Evolutionary conservation across 2,797 vertebrate genomes (phyloP).

Genomic region (Pithecia hirsuta): DNA sequence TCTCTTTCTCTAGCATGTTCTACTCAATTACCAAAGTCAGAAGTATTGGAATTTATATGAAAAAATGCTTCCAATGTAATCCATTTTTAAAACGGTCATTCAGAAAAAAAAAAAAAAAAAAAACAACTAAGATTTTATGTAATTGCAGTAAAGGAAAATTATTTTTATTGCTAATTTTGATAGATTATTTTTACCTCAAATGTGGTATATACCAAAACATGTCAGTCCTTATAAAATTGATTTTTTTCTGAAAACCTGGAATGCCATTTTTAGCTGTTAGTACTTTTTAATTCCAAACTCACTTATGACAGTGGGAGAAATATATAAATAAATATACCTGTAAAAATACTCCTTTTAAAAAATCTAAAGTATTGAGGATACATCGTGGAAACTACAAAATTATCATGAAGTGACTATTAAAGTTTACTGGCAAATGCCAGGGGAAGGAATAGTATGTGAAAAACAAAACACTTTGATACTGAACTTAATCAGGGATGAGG

Average conservation of each 20-base stretch:
- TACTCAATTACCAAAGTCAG: slow-evolving; percentile 59
- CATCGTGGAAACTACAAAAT: slow-evolving; percentile 70
- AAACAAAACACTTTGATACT: slow-evolving; percentile 65
- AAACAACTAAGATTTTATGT: slow-evolving; percentile 65
- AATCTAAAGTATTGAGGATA: slow-evolving; percentile 68
- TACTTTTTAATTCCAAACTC: slow-evolving; percentile 47
- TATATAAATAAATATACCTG: slow-evolving; percentile 34
- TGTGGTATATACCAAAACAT: slow-evolving; percentile 72
- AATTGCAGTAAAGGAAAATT: slow-evolving; percentile 57
- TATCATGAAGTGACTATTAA: slow-evolving; percentile 46
- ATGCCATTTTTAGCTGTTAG: slow-evolving; percentile 70
- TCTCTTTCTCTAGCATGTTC: slow-evolving; percentile 42
- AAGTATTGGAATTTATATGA: slow-evolving; percentile 48
- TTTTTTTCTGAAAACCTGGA: slow-evolving; percentile 36
- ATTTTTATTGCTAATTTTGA: slow-evolving; percentile 74
- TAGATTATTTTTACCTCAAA: slow-evolving; percentile 76
- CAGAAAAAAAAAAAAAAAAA: slow-evolving; percentile 52
- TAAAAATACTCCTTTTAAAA: slow-evolving; percentile 47
- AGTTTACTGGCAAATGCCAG: slow-evolving; percentile 45
- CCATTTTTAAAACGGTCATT: slow-evolving; percentile 69
- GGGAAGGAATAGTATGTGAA: slow-evolving; percentile 35
- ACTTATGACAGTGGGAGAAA: slow-evolving; percentile 38
- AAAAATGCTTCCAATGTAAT: slow-evolving; percentile 61
- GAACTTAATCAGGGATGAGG: slow-evolving; percentile 72
- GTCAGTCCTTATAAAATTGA: slow-evolving; percentile 48